These are phyloP conservation scores for Bombyx huttoni DNA, from an alignment of 2,888 invertebrate genomes.

Conservation along the genomic window DNA sequence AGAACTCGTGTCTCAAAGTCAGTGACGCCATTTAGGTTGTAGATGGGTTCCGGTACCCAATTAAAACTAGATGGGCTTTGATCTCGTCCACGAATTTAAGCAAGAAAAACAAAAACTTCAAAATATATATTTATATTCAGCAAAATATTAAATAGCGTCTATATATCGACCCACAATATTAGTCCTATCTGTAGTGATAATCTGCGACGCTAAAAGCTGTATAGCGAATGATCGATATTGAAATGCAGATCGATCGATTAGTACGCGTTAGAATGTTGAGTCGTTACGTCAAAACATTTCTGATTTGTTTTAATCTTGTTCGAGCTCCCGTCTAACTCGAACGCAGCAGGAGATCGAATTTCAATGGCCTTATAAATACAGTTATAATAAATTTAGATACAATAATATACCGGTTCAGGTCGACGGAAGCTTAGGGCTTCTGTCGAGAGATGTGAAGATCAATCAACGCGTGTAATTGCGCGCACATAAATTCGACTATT, in stretches of 20 bases:
- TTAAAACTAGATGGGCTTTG: too few relatives aligned
- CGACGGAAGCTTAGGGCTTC: not conserved
- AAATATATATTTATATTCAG: too few relatives aligned
- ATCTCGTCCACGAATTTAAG: too few relatives aligned
- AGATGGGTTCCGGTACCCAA: too few relatives aligned
- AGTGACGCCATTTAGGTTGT: too few relatives aligned
- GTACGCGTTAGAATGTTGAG: not conserved
- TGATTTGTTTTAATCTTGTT: slow-evolving; percentile 1
- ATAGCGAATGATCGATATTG: slow-evolving; percentile 3
- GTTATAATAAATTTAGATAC: not conserved
- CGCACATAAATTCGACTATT: too few relatives aligned
- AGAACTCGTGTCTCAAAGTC: too few relatives aligned
- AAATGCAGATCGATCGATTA: slow-evolving; percentile 3
- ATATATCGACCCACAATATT: not conserved
- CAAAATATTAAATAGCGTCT: not conserved
- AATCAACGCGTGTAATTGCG: too few relatives aligned
- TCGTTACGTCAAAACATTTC: not conserved
- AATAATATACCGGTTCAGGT: not conserved
- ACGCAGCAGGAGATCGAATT: slow-evolving; percentile 13
- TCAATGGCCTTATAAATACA: slow-evolving; percentile 2
- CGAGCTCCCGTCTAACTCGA: slow-evolving; percentile 11
- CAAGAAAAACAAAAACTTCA: too few relatives aligned
- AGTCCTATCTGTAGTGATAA: not conserved
- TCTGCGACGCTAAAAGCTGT: slow-evolving; percentile 1
- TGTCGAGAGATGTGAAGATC: too few relatives aligned